Evolutionary conservation across 2,113 vertebrate genomes (phyloP).

Genomic region (Tympanuchus pallidicinctus): DNA sequence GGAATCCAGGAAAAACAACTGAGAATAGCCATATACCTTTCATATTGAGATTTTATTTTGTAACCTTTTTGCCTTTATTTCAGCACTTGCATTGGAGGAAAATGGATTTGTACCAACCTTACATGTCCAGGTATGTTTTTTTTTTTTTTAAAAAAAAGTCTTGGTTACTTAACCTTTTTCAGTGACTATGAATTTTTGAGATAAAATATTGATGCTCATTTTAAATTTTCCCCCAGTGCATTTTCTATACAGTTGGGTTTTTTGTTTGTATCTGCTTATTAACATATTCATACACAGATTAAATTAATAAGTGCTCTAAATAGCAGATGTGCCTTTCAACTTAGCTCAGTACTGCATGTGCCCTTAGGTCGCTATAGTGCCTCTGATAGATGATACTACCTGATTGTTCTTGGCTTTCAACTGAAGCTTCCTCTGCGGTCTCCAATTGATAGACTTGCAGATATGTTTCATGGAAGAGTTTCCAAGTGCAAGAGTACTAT

Average conservation of each 20-base stretch:
- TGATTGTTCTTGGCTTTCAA: not conserved
- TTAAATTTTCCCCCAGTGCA: not conserved
- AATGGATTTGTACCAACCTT: constrained; percentile 91
- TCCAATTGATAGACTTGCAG: not conserved
- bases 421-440: not conserved
- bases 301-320: not conserved
- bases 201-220: not conserved
- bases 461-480: not conserved
- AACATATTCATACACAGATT: not conserved
- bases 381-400: not conserved
- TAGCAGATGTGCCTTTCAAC: not conserved
- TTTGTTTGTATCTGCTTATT: not conserved
- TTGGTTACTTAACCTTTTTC: not conserved
- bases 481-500: not conserved
- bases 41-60: no score
- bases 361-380: not conserved
- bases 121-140: constrained; percentile 87
- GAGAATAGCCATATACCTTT: not conserved
- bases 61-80: constrained; percentile 67
- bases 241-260: not conserved
- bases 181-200: not conserved
- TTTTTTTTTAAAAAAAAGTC: not conserved
- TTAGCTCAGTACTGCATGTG: not conserved
- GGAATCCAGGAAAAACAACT: not conserved
- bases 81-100: constrained; percentile 90